These are phyloP conservation scores for Ctenicera cuprea DNA, from an alignment of 2,888 invertebrate species.

Conservation along the genomic window DNA sequence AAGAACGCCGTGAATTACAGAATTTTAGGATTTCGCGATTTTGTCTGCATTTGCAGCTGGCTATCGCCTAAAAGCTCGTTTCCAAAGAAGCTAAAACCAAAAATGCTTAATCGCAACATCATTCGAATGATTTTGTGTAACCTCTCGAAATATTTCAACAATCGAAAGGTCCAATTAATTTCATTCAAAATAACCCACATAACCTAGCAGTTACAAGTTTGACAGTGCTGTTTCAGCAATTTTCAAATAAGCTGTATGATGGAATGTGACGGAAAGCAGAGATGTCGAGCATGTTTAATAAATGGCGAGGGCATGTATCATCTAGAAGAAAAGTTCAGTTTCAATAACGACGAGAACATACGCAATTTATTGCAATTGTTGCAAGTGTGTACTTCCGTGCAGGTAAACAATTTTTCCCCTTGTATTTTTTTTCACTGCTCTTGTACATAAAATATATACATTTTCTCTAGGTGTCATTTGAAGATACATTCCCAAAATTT, in stretches of 20 bases:
- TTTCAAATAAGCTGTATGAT: no score
- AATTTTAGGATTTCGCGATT: no score
- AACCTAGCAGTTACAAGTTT: background rate
- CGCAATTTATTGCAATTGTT: slow-evolving; percentile 53
- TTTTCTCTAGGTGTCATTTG: slow-evolving; percentile 51
- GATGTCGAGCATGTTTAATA: slow-evolving; percentile 53
- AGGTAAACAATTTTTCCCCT: slow-evolving; percentile 47
- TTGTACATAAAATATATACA: background rate
- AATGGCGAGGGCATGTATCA: slow-evolving; percentile 37
- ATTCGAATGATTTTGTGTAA: no score
- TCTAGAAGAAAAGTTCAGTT: slow-evolving; percentile 33
- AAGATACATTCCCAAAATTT: slow-evolving; percentile 53
- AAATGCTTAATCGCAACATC: no score
- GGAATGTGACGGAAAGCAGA: background rate
- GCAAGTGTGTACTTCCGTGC: slow-evolving; percentile 52
- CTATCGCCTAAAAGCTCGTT: no score
- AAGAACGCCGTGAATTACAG: no score
- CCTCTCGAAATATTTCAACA: no score
- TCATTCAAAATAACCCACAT: no score
- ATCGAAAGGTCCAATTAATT: no score
- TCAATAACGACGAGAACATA: slow-evolving; percentile 29
- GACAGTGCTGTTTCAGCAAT: no score
- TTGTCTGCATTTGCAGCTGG: no score
- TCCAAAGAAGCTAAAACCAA: no score
- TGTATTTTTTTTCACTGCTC: background rate